These are phyloP conservation scores for Emmelina monodactyla DNA, from an alignment of 2,888 invertebrate species.

Conservation along the genomic window DNA sequence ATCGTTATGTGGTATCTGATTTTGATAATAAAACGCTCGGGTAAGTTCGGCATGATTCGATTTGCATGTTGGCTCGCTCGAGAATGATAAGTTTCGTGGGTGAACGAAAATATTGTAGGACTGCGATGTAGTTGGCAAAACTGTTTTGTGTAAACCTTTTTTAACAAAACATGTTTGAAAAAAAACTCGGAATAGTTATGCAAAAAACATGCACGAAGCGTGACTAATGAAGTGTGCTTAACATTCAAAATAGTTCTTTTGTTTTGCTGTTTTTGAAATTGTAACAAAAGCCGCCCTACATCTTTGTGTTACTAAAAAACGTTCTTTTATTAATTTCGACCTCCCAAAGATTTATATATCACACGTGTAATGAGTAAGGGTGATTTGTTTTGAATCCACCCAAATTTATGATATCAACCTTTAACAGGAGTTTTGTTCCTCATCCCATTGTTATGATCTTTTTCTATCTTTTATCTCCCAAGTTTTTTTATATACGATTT, in stretches of 20 bases:
- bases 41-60: conserved; percentile 34
- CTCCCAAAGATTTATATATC: conserved; percentile 55
- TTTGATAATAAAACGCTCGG: conserved; percentile 45
- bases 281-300: conserved; percentile 24
- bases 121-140: no score
- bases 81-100: no score
- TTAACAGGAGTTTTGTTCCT: conserved; percentile 59
- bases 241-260: no score
- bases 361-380: conserved; percentile 66
- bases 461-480: conserved; percentile 51
- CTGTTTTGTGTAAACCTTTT: no score
- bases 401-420: conserved; percentile 62
- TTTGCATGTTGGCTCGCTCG: conserved; percentile 29
- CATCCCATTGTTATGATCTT: conserved; percentile 56
- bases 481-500: conserved; percentile 63
- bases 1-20: conserved; percentile 51
- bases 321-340: conserved; percentile 54
- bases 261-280: no score
- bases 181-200: no score
- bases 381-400: conserved; percentile 65
- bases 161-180: no score
- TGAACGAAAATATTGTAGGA: no score
- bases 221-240: conserved; percentile 59
- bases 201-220: conserved; percentile 17
- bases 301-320: conserved; percentile 38